phyloP scores from a whole-genome alignment of 2,797 vertebrate species.

The Cheirogaleus major region DNA sequence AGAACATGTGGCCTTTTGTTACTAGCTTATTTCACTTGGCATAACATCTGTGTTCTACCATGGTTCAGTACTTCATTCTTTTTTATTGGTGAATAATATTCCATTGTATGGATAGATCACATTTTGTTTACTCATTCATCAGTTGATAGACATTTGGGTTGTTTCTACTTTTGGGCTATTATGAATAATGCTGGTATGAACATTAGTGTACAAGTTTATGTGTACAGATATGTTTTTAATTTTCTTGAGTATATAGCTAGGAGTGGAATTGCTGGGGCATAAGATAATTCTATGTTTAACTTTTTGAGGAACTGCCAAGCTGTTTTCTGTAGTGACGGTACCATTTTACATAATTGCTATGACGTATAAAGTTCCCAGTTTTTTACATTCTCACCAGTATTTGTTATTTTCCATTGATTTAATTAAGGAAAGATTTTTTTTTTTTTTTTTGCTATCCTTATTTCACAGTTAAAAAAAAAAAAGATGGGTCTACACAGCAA shows the following conservation, averaged over 20 bases:
- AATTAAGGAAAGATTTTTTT: neutral
- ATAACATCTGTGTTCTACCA: neutral
- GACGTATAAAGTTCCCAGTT: neutral
- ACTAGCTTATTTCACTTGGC: neutral
- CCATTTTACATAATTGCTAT: neutral
- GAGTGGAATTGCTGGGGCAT: neutral
- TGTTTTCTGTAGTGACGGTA: neutral
- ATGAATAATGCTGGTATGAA: neutral
- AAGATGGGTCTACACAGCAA: neutral
- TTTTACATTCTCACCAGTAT: neutral
- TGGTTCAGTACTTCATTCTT: neutral
- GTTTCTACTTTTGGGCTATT: neutral
- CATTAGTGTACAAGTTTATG: neutral
- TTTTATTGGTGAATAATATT: neutral
- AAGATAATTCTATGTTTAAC: neutral
- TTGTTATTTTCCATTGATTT: neutral
- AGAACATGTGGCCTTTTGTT: neutral
- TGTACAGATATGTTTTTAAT: neutral
- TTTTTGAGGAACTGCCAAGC: neutral
- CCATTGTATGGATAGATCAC: neutral
- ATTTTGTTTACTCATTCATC: neutral
- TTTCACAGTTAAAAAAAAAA: neutral
- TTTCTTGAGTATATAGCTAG: neutral
- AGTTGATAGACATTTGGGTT: neutral
- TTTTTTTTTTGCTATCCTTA: neutral